Evolutionary conservation across 2,888 invertebrate species (phyloP).

Genomic region (Nephrotoma appendiculata): DNA sequence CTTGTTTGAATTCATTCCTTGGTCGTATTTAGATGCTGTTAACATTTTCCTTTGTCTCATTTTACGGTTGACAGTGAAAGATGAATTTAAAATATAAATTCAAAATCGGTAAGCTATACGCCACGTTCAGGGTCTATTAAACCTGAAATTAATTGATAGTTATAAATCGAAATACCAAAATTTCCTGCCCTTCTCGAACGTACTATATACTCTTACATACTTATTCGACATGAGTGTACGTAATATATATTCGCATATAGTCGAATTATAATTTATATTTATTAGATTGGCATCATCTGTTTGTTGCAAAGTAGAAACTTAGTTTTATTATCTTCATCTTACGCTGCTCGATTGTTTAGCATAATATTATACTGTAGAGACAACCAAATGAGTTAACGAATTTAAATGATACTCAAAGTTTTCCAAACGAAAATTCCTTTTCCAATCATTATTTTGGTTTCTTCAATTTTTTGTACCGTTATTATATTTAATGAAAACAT

Average conservation of each 20-base stretch:
- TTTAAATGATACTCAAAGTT: not conserved
- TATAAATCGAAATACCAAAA: not conserved
- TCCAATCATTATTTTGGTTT: not conserved
- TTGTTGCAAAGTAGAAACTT: not conserved
- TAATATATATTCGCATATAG: not conserved
- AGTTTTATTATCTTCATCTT: constrained; percentile 4
- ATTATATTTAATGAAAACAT: not conserved
- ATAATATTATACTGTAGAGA: not conserved
- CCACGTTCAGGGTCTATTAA: not conserved
- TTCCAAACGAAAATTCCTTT: not conserved
- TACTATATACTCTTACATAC: not conserved
- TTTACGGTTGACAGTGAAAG: not conserved
- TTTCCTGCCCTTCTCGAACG: not conserved
- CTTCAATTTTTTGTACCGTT: not conserved
- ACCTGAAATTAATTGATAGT: not conserved
- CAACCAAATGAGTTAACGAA: not conserved
- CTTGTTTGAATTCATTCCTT: constrained; percentile 7
- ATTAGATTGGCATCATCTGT: constrained; percentile 6
- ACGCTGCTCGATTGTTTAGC: constrained; percentile 1
- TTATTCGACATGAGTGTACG: too few species aligned
- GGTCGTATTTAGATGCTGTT: not conserved
- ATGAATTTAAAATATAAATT: not conserved
- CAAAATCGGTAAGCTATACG: not conserved
- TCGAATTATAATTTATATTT: not conserved
- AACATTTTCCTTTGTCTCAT: not conserved